Base-by-base conservation (phyloP, 2,797 vertebrate species). In the Rousettus madagascariensis region DNA sequence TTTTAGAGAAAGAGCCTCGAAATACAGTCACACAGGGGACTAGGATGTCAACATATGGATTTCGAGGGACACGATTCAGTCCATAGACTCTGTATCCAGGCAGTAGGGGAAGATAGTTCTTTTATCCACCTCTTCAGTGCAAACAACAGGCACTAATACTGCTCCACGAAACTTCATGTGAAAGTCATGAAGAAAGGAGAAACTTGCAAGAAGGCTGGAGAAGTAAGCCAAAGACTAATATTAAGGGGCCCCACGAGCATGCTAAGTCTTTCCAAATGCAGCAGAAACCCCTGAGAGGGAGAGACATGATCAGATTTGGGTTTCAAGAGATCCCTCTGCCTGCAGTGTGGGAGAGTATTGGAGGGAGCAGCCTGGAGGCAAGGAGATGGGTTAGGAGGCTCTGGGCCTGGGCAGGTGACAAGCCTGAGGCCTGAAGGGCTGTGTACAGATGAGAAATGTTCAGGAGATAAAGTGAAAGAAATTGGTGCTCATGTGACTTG, bases 391-490 rank as follows among this genome's bases (percentile, higher is more conserved):
- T 55, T 84, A 72, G 46, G 85, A 66, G 66, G 17, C 75, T 72
- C 49, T 75, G 57, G 49, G 22, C 57, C 22, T n/a, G 10, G 28
- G 19, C 30, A 22, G 75, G 51, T 36, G 36, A 79, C 63, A 79
- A 72, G 41, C 15, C 55, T 51, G 33, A 65, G 13, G 15, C 24
- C 63, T 53, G 33, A 91, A 84, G 30, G 2, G 4, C 79, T 78
- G 51, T 61, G 8, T 57, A 68, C 46, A 83, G 63, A 38, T 30
- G 53, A 71, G 63, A 94, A 69, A 17, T 63, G 17, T 71, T 82
- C 38, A 68, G 46, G 36, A 24, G 16, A 71, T 53, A 95, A 84
- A 83, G 26, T 85, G 30, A 72, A 96, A 97, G 74, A 89, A 63
- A 57, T 84, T 38, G 46, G 20, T 90, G 55, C 6, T 4, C 3